Evolutionary conservation across 1,140 invertebrate genomes (phyloP).

Genomic region (Aphaenogaster floridana): DNA sequence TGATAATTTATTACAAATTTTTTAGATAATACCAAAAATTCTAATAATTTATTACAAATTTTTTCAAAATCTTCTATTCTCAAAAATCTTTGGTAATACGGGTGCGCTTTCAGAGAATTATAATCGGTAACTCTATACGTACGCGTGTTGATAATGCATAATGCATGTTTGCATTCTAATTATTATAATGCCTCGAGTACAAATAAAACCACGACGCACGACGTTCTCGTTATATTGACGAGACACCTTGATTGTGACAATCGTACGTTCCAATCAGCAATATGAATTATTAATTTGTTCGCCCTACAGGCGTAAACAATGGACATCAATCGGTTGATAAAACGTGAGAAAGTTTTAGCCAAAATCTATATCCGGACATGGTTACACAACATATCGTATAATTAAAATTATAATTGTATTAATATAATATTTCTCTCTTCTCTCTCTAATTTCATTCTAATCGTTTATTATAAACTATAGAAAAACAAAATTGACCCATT

Average conservation of each 20-base stretch:
- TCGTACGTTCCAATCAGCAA: conserved; percentile 56
- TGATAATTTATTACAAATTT: background rate
- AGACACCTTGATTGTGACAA: conserved; percentile 50
- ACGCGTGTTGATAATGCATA: background rate
- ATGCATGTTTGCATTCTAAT: conserved; percentile 47
- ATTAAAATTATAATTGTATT: conserved; percentile 6
- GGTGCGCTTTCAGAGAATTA: background rate
- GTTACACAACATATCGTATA: background rate
- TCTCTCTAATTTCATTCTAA: background rate
- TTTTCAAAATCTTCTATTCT: background rate
- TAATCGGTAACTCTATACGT: background rate
- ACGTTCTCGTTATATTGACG: conserved; percentile 27
- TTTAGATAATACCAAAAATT: background rate
- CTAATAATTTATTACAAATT: background rate
- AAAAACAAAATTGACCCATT: background rate
- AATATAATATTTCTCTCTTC: background rate
- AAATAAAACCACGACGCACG: conserved; percentile 49
- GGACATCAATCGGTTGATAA: conserved; percentile 12
- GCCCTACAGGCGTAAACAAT: background rate
- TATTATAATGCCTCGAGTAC: conserved; percentile 38
- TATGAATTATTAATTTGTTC: conserved; percentile 61
- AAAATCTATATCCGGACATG: background rate
- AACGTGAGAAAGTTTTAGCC: background rate
- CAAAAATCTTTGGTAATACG: background rate
- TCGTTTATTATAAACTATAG: background rate